Base-by-base conservation (phyloP, 37 sponge, comb jelly and placozoan species). In the Eunapius fragilis region DNA sequence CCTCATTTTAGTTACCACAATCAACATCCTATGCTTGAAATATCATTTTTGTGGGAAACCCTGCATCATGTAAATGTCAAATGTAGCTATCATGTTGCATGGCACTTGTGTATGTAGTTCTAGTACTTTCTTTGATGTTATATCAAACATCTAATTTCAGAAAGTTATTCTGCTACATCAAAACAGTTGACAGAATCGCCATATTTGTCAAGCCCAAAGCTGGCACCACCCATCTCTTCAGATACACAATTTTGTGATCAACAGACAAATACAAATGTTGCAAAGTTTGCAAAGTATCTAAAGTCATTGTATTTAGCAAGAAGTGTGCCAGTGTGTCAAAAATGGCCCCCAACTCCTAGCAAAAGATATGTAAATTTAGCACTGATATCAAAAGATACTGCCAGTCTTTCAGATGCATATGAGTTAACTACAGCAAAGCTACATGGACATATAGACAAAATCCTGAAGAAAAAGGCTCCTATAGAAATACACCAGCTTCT, bases 321-420 rank as follows among this genome's bases (percentile, higher is more conserved):
- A 48, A 25, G 11, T 41, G 14, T 78, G 28, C 30, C 41, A 2
- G 47, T 30, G 2, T 41, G 48, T 47, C 28, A 41, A 26, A 30
- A 37, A 78, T 78, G 78, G 78, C 78, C 78, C 4, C 78, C 78
- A n/a, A 30, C 78, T 11, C 37, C 38, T 25, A 37, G 78, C n/a
- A 47, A 78, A 3, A 30, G n/a, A 4, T 34, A 48, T 37, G 33
- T 48, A 1, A 34, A 78, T 47, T n/a, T 78, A 48, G 48, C 78
- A 28, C 50, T 78, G 28, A 78, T 78, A 25, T 9, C 9, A 10
- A 75, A 32, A 36, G 75, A 75, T 2, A 23, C 32, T 32, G 32
- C 75, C 26, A 36, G 25, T 23, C 32, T 31, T 32, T 36, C 30
- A 75, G 35, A 75, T 25, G 35, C 35, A 25, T 37, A 31, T 32